Evolutionary conservation across 2,888 invertebrate species (phyloP), one percentile per base, ranked within the genome.

Genomic region (Oscheius sp.): DNA sequence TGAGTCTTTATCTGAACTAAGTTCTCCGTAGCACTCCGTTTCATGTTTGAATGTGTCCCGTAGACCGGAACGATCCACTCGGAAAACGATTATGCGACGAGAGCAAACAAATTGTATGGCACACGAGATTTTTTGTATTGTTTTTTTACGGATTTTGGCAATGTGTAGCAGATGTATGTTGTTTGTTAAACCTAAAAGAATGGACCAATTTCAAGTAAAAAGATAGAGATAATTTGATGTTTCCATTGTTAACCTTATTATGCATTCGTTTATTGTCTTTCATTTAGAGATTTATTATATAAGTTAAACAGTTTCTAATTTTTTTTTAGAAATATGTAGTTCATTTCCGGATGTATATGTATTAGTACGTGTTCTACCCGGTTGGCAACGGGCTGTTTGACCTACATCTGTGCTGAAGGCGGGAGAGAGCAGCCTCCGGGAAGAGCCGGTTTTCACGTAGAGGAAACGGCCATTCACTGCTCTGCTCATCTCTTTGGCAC

Each of bases 1-100:
- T n/a, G n/a, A n/a, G n/a, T n/a, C n/a, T n/a, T n/a, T n/a, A n/a
- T n/a, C n/a, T n/a, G n/a, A n/a, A n/a, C n/a, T n/a, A n/a, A n/a
- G n/a, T n/a, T n/a, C n/a, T n/a, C n/a, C n/a, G n/a, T n/a, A n/a
- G n/a, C n/a, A n/a, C n/a, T n/a, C n/a, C n/a, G n/a, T n/a, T n/a
- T n/a, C n/a, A n/a, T n/a, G n/a, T n/a, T n/a, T n/a, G n/a, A n/a
- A n/a, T n/a, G n/a, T n/a, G n/a, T n/a, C 32, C 51, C 17, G 17
- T 20, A 32, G 54, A 59, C 59, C 59, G 59, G 59, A 59, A 59
- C 41, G 57, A 57, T 57, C 38, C 57, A 57, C 57, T 57, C 57
- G 57, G 57, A 33, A 57, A 57, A 57, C 57, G 59, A 59, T 59
- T 44, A 59, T 59, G 41, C 59, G 28, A 26, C 22, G 41, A 33